Conservation (phyloP, 2,888 invertebrate species). For the Troides oblongomaculatus region DNA sequence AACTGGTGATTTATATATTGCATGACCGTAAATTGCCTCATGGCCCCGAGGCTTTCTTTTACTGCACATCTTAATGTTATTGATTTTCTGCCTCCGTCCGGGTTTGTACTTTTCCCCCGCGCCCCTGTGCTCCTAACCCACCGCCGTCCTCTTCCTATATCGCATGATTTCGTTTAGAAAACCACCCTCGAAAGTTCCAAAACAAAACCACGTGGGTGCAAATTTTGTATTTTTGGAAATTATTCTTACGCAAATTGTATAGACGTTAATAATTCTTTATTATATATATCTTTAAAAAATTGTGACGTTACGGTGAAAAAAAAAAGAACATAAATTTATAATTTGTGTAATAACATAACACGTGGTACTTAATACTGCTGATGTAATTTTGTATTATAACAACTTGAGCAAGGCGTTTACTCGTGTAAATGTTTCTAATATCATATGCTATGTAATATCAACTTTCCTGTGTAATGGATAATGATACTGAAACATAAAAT, state of each 20-base stretch:
- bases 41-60: slow-evolving; percentile 29
- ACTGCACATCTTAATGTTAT: slow-evolving; percentile 50
- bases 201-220: slow-evolving; percentile 51
- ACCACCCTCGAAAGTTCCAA: slow-evolving; percentile 43
- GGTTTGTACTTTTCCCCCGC: slow-evolving; percentile 39
- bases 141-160: slow-evolving; percentile 36
- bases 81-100: slow-evolving; percentile 55
- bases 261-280: too few species aligned
- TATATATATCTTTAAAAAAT: too few species aligned
- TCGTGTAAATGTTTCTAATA: slow-evolving; percentile 5
- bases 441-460: neutral
- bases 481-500: slow-evolving; percentile 25
- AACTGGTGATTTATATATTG: slow-evolving; percentile 5
- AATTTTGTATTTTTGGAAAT: slow-evolving; percentile 5
- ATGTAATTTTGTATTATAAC: too few species aligned
- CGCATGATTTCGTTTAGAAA: slow-evolving; percentile 36
- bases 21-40: slow-evolving; percentile 23
- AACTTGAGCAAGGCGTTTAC: too few species aligned
- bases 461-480: slow-evolving; percentile 19
- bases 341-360: too few species aligned
- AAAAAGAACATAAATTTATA: too few species aligned
- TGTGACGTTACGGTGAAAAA: too few species aligned
- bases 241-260: neutral
- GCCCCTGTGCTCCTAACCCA: slow-evolving; percentile 27
- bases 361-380: too few species aligned